phyloP scores from a whole-genome alignment of 1,140 invertebrate species.

The Pygmarrhopalites habei region DNA sequence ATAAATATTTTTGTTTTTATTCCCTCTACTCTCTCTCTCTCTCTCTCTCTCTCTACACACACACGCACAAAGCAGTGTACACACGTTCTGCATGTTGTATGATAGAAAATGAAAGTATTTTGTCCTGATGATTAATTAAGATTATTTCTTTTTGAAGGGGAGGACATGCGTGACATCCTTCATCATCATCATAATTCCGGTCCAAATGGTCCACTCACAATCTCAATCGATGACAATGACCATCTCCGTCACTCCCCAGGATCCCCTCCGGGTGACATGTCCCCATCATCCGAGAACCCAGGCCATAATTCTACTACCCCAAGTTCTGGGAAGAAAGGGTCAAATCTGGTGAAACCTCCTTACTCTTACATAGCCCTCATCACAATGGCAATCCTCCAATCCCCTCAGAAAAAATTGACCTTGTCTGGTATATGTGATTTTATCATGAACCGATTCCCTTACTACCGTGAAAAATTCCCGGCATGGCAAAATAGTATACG shows the following conservation, averaged over 20 bases:
- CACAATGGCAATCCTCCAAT: conserved; percentile 95
- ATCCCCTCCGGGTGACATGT: background rate
- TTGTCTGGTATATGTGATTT: conserved; percentile 97
- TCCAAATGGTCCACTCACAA: conserved; percentile 4
- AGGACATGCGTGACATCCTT: conserved; percentile 12
- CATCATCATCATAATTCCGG: too few relatives aligned
- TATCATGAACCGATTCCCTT: conserved; percentile 96
- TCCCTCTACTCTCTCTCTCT: too few relatives aligned
- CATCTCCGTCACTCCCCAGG: background rate
- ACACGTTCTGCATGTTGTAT: too few relatives aligned
- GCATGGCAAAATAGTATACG: conserved; percentile 95
- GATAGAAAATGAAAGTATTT: too few relatives aligned
- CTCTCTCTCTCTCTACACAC: too few relatives aligned
- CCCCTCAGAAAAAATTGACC: conserved; percentile 93
- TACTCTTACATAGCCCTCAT: conserved; percentile 97
- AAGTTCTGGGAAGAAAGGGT: conserved; percentile 37
- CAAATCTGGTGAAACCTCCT: conserved; percentile 76
- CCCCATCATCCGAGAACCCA: background rate
- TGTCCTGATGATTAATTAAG: conserved; percentile 1
- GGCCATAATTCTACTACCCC: background rate
- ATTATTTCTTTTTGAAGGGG: conserved; percentile 4
- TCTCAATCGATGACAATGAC: conserved; percentile 16
- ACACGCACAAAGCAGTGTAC: too few relatives aligned
- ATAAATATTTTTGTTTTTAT: too few relatives aligned
- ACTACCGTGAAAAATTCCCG: conserved; percentile 90